phyloP scores from a whole-genome alignment of 92 coral and sea anemone genomes.

The Parazoanthus darwini region DNA sequence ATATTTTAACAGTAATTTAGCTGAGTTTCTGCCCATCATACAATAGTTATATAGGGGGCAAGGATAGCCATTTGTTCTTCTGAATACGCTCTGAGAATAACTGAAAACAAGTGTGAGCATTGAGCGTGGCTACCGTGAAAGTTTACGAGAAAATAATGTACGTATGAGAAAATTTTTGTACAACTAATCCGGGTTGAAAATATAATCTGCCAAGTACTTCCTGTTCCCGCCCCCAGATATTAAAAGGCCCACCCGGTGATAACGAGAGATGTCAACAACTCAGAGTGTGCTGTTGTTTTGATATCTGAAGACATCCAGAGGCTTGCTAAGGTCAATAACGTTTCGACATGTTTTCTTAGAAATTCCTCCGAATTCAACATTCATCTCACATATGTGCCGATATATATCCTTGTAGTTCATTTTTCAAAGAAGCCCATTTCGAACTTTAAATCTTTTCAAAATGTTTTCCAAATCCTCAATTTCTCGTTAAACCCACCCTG shows the following conservation, averaged over 20 bases:
- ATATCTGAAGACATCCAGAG: conserved; percentile 27
- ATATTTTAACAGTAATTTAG: no score
- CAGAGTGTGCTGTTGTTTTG: conserved; percentile 5
- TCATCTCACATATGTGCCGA: background rate
- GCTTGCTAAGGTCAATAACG: background rate
- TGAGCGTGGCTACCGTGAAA: background rate
- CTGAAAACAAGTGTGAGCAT: background rate
- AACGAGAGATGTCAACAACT: conserved; percentile 14
- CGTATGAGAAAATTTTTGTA: background rate
- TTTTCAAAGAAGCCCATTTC: background rate
- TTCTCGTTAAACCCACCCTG: no score
- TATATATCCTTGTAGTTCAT: background rate
- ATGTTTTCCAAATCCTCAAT: background rate
- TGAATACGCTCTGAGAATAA: background rate
- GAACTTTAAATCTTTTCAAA: background rate
- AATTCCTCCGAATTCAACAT: background rate
- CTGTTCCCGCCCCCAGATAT: background rate
- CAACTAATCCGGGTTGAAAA: conserved; percentile 1
- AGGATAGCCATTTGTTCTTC: background rate
- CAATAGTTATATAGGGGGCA: background rate
- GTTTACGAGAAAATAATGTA: background rate
- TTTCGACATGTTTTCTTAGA: background rate
- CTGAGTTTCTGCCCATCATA: no score
- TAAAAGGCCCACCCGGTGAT: conserved; percentile 18
- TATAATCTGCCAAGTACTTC: conserved; percentile 13